These are phyloP conservation scores for Spinus olivaceus DNA, from an alignment of 2,797 vertebrate species.

Conservation along the genomic window DNA sequence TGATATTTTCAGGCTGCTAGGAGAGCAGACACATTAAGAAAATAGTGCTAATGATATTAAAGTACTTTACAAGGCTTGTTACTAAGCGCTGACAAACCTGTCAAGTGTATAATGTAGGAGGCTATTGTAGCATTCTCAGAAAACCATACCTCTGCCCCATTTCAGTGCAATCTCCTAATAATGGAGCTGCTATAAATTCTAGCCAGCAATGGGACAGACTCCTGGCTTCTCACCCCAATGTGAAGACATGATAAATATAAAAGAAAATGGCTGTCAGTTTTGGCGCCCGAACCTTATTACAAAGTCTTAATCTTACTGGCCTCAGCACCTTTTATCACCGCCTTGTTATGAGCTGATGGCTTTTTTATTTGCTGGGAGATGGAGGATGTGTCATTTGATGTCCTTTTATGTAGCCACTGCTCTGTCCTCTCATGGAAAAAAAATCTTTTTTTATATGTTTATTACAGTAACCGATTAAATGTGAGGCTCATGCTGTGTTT, in stretches of 20 bases:
- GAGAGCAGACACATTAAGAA: constrained; percentile 93
- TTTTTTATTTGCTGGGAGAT: constrained; percentile 89
- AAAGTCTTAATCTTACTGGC: constrained; percentile 91
- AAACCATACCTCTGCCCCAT: constrained; percentile 87
- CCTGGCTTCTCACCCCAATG: constrained; percentile 87
- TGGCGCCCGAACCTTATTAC: constrained; percentile 87
- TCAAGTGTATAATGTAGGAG: constrained; percentile 93
- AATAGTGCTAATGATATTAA: constrained; percentile 98
- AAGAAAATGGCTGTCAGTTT: constrained; percentile 91
- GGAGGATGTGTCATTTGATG: constrained; percentile 87
- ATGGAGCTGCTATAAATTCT: constrained; percentile 93
- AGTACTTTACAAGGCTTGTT: constrained; percentile 92
- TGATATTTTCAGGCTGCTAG: constrained; percentile 82
- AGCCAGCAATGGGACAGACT: constrained; percentile 85
- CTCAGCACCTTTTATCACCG: constrained; percentile 90
- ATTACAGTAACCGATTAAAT: constrained; percentile 80
- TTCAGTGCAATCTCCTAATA: constrained; percentile 89
- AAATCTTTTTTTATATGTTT: constrained; percentile 78
- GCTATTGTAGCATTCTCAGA: constrained; percentile 88
- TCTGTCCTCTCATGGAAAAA: constrained; percentile 78
- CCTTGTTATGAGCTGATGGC: constrained; percentile 89
- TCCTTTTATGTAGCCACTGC: constrained; percentile 84
- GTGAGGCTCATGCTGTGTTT: constrained; percentile 48
- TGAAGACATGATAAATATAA: constrained; percentile 92
- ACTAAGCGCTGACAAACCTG: constrained; percentile 93